Evolutionary conservation across 1,140 invertebrate genomes (phyloP), one percentile per base, ranked within the genome.

Genomic region (Bombus waltoni): DNA sequence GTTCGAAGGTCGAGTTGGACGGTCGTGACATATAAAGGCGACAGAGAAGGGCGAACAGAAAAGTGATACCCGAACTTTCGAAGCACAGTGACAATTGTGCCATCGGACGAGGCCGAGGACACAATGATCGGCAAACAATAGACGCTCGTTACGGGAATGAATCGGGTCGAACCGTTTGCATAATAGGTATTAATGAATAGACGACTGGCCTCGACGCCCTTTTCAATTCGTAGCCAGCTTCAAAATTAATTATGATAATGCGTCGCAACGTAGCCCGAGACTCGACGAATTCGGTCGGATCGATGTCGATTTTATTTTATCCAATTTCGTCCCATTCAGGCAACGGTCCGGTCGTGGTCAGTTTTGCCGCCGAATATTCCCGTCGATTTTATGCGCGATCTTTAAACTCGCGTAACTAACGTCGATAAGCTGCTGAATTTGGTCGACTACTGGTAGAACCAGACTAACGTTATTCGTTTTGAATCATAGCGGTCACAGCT

Each of bases 61-160:
- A 38, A 57, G 44, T 5, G 42, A 81, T 76, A 87, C 80, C 81
- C 57, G 57, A 83, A 87, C 65, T 84, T 83, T 87, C 66, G 35
- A 25, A 70, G 86, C 82, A 77, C 82, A 81, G 80, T 89, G 88
- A 83, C 89, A 84, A 88, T 83, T 81, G 86, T 80, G 81, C 85
- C 88, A 85, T 83, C 82, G 86, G 84, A 47, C 87, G 86, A 84
- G 42, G 25, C 18, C 38, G 35, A 44, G 66, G 81, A 92, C 89
- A 93, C 89, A 93, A 94, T 91, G 91, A 91, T 88, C 80, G 88
- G 87, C 92, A 91, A 93, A 94, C 93, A 94, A 93, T 94, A 76
- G 88, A 86, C 87, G 90, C 88, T 94, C 92, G 92, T 94, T 93
- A 93, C 90, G 88, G 85, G 89, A 88, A 89, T 88, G 88, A 93